Base-by-base conservation (phyloP, 2,888 invertebrate species). In the Neoitamus cyanurus region DNA sequence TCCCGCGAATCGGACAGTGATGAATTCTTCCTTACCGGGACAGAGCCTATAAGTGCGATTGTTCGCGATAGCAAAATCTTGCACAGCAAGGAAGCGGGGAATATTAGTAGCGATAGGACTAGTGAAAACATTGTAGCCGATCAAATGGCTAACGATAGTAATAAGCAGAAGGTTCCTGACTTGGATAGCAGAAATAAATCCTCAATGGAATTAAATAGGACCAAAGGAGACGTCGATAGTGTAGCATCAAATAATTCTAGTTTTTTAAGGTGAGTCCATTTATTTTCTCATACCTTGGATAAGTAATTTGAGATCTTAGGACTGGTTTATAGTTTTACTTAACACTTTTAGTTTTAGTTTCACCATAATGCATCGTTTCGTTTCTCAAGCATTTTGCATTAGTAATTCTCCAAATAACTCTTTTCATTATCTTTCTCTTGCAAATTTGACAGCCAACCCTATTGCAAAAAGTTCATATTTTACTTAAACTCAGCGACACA, bases 1-100 rank as follows among this genome's bases (percentile, higher is more conserved):
- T 83, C 88, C 85, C 86, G 85, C 84, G 46, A 88, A 87, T 87
- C 87, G 87, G 78, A 89, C 88, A 83, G 87, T 86, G 69, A 89
- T 87, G 83, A 88, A 87, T 3, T 87, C 85, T 80, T 89, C 87
- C 34, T 84, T 82, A n/a, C 86, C 46, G 36, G 80, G 30, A 2
- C 88, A 87, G 85, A 89, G 89, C 85, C 89, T 42, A 11, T 82
- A 34, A 84, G 69, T 78, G 20, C 69, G 48, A 78, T 84, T 28
- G 48, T 75, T 7, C 83, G 83, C 34, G 83, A 73, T 48, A 83
- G 48, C 13, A 48, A 83, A 34, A 58, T 83, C 13, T 13, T 73
- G 42, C 31, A 34, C 11, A 73, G 48, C 37, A 72, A 73, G 34
- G 46, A 72, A 15, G 34, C n/a, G 9, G 72, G 37, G 28, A 46